These are phyloP conservation scores for Anas flavirostris DNA, from an alignment of 2,797 vertebrate genomes.

Conservation along the genomic window DNA sequence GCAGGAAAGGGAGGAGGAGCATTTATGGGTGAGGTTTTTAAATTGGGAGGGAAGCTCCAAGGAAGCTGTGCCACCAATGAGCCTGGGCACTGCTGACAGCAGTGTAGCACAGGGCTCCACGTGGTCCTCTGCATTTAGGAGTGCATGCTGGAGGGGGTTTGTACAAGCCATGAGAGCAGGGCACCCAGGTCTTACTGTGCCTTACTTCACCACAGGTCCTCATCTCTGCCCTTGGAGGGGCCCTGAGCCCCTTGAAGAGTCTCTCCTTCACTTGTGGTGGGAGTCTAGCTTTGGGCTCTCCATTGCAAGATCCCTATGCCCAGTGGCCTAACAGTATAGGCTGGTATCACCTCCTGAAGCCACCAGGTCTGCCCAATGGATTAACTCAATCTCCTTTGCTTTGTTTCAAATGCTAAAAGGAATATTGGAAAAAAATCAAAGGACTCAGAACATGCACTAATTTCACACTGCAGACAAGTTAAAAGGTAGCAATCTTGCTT, in stretches of 20 bases:
- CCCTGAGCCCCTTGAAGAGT: neutral
- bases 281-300: neutral
- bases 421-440: neutral
- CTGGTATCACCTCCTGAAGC: neutral
- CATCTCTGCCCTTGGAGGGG: neutral
- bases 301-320: neutral
- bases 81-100: neutral
- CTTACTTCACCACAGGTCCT: neutral
- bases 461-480: neutral
- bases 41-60: fast-evolving
- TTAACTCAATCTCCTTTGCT: neutral
- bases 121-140: neutral
- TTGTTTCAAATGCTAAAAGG: neutral
- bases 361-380: neutral
- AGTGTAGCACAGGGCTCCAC: neutral
- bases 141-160: neutral
- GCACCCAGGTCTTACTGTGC: neutral
- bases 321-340: neutral
- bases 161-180: neutral
- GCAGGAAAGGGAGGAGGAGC: neutral
- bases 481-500: neutral
- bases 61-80: neutral
- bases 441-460: neutral
- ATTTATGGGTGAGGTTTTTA: neutral
- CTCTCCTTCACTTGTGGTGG: neutral